These are phyloP conservation scores for Lasioglossum malachurum DNA, from an alignment of 2,888 invertebrate species.

Conservation along the genomic window DNA sequence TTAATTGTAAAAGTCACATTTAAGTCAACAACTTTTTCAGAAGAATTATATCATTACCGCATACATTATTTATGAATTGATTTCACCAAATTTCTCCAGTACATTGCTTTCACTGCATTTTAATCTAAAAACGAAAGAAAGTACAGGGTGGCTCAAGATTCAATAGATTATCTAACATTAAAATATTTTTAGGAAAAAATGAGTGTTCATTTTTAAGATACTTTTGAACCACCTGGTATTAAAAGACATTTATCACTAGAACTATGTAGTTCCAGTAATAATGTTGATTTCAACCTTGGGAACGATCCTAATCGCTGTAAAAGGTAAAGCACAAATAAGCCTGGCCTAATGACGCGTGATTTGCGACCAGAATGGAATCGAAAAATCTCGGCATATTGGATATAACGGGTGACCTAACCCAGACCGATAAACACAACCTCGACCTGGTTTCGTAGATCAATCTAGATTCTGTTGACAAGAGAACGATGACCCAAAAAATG, in stretches of 20 bases:
- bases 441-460: conserved; percentile 44
- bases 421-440: conserved; percentile 44
- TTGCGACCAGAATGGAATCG: conserved; percentile 42
- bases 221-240: neutral
- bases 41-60: neutral
- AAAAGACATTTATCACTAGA: neutral
- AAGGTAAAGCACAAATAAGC: neutral
- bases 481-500: conserved; percentile 48
- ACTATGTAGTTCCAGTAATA: neutral
- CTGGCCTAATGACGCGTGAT: conserved; percentile 44
- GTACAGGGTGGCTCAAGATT: neutral
- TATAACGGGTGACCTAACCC: conserved; percentile 45
- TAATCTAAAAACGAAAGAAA: neutral
- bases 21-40: neutral
- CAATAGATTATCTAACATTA: neutral
- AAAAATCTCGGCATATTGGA: conserved; percentile 37
- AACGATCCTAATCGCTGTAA: neutral
- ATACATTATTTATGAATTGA: neutral
- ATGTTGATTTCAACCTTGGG: neutral
- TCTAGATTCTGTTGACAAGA: conserved; percentile 35
- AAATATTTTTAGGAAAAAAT: neutral
- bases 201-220: neutral
- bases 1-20: neutral
- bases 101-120: neutral
- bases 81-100: neutral